These are phyloP conservation scores for Alosa sapidissima DNA, from an alignment of 2,797 vertebrate genomes.

Conservation along the genomic window DNA sequence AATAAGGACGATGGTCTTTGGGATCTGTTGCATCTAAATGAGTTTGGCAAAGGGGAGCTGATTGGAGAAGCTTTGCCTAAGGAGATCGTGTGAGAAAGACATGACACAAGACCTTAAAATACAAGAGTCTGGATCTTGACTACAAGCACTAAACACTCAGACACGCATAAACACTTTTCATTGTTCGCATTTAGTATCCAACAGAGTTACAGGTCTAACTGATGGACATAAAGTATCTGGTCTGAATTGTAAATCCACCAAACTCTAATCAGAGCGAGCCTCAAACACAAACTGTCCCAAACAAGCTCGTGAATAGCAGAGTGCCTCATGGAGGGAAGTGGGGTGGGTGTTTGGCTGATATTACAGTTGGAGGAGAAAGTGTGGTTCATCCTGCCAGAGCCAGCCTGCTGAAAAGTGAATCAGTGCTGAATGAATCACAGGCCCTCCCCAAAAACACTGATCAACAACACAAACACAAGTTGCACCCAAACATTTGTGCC, in stretches of 20 bases:
- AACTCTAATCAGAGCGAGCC: not conserved
- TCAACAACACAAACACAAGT: slow-evolving; percentile 8
- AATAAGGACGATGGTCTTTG: not conserved
- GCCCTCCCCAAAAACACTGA: slow-evolving; percentile 25
- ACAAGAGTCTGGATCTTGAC: not conserved
- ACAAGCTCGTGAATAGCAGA: slow-evolving; percentile 29
- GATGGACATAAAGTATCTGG: slow-evolving; percentile 33
- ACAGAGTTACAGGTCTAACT: slow-evolving; percentile 30
- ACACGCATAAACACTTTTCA: not conserved
- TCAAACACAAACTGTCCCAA: slow-evolving; percentile 43
- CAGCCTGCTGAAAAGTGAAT: slow-evolving; percentile 24
- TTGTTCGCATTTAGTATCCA: not conserved
- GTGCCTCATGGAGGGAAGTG: not conserved
- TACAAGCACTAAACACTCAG: not conserved
- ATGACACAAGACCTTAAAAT: not conserved
- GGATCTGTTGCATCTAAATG: slow-evolving; percentile 5
- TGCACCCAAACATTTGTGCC: slow-evolving; percentile 12
- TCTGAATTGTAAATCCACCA: not conserved
- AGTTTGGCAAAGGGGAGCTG: not conserved
- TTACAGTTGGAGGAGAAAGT: slow-evolving; percentile 2
- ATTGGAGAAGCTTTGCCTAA: not conserved
- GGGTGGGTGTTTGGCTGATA: slow-evolving; percentile 6
- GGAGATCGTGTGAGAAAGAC: not conserved
- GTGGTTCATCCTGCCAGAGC: slow-evolving; percentile 27
- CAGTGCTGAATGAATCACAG: slow-evolving; percentile 24